These are phyloP conservation scores for Sepioteuthis lessoniana DNA, from an alignment of 2,888 invertebrate species.

Conservation along the genomic window DNA sequence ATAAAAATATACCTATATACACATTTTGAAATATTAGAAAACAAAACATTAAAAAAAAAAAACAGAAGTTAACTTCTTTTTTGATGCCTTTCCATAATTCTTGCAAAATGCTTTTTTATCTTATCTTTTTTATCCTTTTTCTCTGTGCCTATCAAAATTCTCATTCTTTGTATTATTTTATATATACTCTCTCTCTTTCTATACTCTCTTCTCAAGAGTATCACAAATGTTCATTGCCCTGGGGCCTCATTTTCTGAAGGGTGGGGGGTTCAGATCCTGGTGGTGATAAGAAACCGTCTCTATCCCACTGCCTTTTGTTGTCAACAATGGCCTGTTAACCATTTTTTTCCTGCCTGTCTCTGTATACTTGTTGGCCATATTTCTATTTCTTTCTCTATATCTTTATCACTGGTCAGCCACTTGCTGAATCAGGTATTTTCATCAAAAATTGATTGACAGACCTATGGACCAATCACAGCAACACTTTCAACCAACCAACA, in stretches of 20 bases:
- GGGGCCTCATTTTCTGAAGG: neutral
- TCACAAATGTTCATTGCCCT: neutral
- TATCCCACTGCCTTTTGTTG: neutral
- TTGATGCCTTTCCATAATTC: too few relatives aligned
- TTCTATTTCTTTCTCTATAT: neutral
- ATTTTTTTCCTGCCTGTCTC: neutral
- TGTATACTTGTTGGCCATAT: neutral
- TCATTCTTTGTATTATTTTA: neutral
- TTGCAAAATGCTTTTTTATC: too few relatives aligned
- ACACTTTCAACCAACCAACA: neutral
- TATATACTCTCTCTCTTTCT: neutral
- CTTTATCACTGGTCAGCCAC: neutral
- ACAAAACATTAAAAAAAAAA: too few relatives aligned
- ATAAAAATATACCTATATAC: too few relatives aligned
- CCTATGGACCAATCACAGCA: neutral
- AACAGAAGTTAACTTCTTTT: too few relatives aligned
- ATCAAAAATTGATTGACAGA: neutral
- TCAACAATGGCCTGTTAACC: neutral
- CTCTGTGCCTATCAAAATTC: too few relatives aligned
- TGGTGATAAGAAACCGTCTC: neutral
- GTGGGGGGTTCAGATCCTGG: neutral
- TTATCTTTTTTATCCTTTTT: too few relatives aligned
- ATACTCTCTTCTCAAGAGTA: neutral
- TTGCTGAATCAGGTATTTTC: neutral
- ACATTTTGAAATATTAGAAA: too few relatives aligned